phyloP scores from a whole-genome alignment of 2,113 vertebrate species.

The Clupea harengus region DNA sequence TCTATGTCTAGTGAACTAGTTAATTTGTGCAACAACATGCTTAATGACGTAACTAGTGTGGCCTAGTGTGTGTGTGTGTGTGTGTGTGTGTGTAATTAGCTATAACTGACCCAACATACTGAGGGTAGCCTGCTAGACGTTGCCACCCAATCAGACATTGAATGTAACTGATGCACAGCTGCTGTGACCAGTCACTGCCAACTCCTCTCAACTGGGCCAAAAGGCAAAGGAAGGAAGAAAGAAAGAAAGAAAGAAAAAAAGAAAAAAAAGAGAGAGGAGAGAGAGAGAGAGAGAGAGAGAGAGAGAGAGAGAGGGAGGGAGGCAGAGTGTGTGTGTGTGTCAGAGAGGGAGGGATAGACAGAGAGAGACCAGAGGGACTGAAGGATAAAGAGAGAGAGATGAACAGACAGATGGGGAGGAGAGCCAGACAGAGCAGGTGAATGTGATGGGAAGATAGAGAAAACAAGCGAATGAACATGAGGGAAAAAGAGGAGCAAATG shows the following conservation, averaged over 20 bases:
- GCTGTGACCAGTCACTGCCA: background rate
- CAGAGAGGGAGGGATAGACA: background rate
- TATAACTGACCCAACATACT: too few species aligned
- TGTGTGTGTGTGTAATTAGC: background rate
- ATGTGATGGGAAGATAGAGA: background rate
- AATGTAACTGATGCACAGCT: background rate
- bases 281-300: background rate
- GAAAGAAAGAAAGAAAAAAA: background rate
- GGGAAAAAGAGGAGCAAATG: background rate
- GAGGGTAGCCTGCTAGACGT: too few species aligned
- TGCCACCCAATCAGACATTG: background rate
- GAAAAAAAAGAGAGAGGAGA: background rate
- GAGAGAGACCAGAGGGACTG: too few species aligned
- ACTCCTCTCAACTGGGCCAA: background rate
- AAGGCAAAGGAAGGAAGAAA: background rate
- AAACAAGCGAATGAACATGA: background rate
- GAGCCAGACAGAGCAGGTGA: too few species aligned
- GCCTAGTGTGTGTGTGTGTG: too few species aligned
- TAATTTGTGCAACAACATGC: too few species aligned
- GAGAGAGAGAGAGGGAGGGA: background rate
- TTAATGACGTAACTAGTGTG: too few species aligned
- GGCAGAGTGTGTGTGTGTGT: background rate
- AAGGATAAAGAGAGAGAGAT: background rate
- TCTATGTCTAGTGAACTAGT: too few species aligned
- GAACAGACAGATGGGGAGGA: too few species aligned